Base-by-base conservation (phyloP, 2,797 vertebrate genomes). In the Helostoma temminkii region DNA sequence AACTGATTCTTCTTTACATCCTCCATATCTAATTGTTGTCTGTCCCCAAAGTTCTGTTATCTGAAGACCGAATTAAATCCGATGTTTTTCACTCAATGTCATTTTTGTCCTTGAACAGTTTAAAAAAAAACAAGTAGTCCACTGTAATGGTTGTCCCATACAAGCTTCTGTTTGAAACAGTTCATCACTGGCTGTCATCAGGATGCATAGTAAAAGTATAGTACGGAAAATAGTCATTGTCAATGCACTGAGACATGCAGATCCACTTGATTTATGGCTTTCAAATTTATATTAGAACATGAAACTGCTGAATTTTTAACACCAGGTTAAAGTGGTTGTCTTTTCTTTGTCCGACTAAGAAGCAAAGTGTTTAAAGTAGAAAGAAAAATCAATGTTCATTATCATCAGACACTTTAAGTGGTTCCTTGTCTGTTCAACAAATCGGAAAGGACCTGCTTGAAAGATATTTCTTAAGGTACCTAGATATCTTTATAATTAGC, bases 331-430 rank as follows among this genome's bases (percentile, higher is more conserved):
- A 61, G 59, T 10, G 0, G 37, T 66, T 64, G 30, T 32, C 42
- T 19, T 41, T 21, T 25, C 34, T 76, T 54, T 59, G 58, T 76
- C 66, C 56, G 57, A 59, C 42, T 56, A 61, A 45, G 56, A 70
- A 53, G 49, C 26, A 74, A 61, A 80, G 60, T 67, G 54, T 62
- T 80, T 71, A 48, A 71, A 63, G 53, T 59, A 69, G 53, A 84
- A 70, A 71, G 53, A 50, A 82, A 81, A 82, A 76, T 80, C 48
- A 0, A 80, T 80, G 60, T 80, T 71, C 66, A 83, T 86, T 77
- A 86, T 47, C 61, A 65, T 55, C 39, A 76, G 70, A 62, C 55
- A 58, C 61, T 37, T 66, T 73, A 39, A 74, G 25, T 28, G 43
- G 57, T 49, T 37, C 43, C 41, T 73, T 0, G 1, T 6, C 69